A percentile compares a stretch with the other conserved stretches of the same genome.
Evolutionary conservation across 2,888 invertebrate genomes (phyloP).

Genomic region (Amphipoea lucens): DNA sequence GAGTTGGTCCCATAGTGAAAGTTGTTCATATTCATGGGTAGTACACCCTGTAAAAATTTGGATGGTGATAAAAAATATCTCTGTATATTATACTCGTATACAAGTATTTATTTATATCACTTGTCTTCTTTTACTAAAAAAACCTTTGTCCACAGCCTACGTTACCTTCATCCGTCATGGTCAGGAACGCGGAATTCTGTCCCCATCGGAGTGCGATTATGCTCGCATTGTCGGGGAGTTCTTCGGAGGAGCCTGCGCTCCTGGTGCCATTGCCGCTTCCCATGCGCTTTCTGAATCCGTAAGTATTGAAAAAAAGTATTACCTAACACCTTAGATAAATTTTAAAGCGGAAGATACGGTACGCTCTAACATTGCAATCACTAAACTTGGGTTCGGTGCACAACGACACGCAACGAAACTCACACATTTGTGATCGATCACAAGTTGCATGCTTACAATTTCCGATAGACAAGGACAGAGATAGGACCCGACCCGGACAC

Average conservation of each 20-base stretch:
- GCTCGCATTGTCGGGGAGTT: constrained; percentile 89
- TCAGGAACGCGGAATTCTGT: constrained; percentile 85
- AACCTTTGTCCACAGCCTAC: constrained; percentile 84
- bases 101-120: too few relatives aligned
- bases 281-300: constrained; percentile 80
- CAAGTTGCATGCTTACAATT: too few relatives aligned
- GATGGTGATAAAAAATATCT: too few relatives aligned
- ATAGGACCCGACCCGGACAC: too few relatives aligned
- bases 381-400: too few relatives aligned
- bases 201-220: constrained; percentile 90
- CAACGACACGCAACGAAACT: too few relatives aligned
- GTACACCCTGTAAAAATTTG: too few relatives aligned
- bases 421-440: too few relatives aligned
- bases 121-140: neutral
- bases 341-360: neutral
- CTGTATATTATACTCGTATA: too few relatives aligned
- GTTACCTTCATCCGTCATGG: constrained; percentile 91
- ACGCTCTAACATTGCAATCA: neutral
- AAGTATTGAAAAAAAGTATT: constrained; percentile 34
- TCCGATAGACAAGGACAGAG: too few relatives aligned
- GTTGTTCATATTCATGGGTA: too few relatives aligned
- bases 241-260: constrained; percentile 91
- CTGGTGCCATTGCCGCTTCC: constrained; percentile 89
- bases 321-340: neutral
- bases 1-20: too few relatives aligned